These are phyloP conservation scores for Gadus chalcogrammus DNA, from an alignment of 2,113 vertebrate genomes.

Conservation along the genomic window DNA sequence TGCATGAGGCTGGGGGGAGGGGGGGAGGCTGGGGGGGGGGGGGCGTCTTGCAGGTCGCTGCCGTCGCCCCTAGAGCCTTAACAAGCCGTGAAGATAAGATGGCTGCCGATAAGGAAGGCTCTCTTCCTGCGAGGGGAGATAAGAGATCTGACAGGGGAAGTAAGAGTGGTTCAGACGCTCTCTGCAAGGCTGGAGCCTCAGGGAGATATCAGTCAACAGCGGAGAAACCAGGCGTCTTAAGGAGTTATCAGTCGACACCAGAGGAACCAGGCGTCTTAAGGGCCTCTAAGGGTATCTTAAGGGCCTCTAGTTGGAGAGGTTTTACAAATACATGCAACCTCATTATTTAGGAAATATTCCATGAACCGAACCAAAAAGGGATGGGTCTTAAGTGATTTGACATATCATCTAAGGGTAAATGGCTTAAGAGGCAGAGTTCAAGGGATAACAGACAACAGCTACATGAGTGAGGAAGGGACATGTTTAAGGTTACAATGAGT, in stretches of 20 bases:
- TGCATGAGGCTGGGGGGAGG: slow-evolving; percentile 8
- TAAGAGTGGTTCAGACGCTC: slow-evolving; percentile 35
- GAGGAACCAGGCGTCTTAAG: too few relatives aligned
- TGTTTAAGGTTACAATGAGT: too few relatives aligned
- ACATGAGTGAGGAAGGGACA: too few relatives aligned
- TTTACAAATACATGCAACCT: too few relatives aligned
- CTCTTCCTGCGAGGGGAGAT: slow-evolving; percentile 44
- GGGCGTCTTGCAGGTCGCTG: slow-evolving; percentile 35
- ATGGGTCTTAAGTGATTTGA: too few relatives aligned
- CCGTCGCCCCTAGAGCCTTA: slow-evolving; percentile 64
- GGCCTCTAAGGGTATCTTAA: neutral
- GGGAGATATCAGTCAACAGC: slow-evolving; percentile 24
- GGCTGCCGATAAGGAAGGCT: slow-evolving; percentile 51
- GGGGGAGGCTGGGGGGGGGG: slow-evolving; percentile 15
- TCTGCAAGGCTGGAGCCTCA: slow-evolving; percentile 40
- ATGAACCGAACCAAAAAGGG: too few relatives aligned
- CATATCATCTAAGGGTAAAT: too few relatives aligned
- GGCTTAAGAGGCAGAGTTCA: too few relatives aligned
- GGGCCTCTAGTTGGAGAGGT: too few relatives aligned
- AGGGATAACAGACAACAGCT: too few relatives aligned
- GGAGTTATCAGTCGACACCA: too few relatives aligned
- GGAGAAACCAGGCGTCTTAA: neutral
- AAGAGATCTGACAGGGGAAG: slow-evolving; percentile 17
- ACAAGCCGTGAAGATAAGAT: slow-evolving; percentile 72
- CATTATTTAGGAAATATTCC: too few relatives aligned